Evolutionary conservation across 2,888 invertebrate species (phyloP).

Genomic region (Dendrolimus houi): DNA sequence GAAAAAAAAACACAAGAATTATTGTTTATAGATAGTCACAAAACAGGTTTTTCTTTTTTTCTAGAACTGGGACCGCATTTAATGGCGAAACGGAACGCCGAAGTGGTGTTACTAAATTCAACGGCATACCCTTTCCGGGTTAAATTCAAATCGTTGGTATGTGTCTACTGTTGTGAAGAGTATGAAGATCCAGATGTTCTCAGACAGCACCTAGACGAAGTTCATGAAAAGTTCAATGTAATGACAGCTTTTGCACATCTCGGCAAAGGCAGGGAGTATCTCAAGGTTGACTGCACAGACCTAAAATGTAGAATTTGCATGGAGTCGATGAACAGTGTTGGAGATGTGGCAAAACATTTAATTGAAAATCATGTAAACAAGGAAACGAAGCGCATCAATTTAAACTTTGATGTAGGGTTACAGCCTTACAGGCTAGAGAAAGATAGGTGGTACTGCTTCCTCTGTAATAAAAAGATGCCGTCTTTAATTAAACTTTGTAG

Average conservation of each 20-base stretch:
- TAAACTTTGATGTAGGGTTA: conserved; percentile 34
- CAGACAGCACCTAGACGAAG: conserved; percentile 21
- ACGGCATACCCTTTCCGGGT: conserved; percentile 65
- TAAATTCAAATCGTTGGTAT: conserved; percentile 50
- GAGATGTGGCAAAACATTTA: conserved; percentile 32
- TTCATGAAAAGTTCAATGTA: conserved; percentile 15
- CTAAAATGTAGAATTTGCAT: conserved; percentile 39
- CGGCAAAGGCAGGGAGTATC: conserved; percentile 19
- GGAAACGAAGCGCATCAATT: conserved; percentile 14
- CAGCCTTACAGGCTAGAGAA: conserved; percentile 39
- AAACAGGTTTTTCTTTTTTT: conserved; percentile 59
- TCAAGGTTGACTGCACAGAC: conserved; percentile 44
- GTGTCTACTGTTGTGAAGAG: conserved; percentile 57
- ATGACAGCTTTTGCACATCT: conserved; percentile 22
- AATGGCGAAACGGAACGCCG: conserved; percentile 59
- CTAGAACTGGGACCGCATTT: conserved; percentile 47
- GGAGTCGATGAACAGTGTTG: conserved; percentile 21
- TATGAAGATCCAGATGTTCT: conserved; percentile 38
- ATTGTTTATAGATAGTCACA: conserved; percentile 11
- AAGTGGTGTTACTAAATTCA: conserved; percentile 53
- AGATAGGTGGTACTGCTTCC: conserved; percentile 8
- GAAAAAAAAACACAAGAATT: conserved; percentile 6
- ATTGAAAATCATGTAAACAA: conserved; percentile 23
- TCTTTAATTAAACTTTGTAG: neutral
- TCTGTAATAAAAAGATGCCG: neutral